A percentile compares a stretch with the other conserved stretches of the same genome.
These are phyloP conservation scores for Spea multiplicata DNA, from an alignment of 2,113 vertebrate genomes.

Conservation along the genomic window DNA sequence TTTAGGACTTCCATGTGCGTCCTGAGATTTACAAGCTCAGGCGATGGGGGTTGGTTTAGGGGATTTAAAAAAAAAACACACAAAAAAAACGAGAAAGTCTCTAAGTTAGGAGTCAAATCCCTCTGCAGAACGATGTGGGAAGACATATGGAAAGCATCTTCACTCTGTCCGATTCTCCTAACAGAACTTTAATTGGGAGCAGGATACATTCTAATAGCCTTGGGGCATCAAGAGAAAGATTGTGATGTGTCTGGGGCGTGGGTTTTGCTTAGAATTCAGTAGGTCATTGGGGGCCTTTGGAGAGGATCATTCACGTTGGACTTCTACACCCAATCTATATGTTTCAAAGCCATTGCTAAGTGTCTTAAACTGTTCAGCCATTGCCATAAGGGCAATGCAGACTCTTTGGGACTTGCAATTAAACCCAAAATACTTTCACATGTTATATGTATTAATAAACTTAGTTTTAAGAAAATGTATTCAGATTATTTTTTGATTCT, in stretches of 20 bases:
- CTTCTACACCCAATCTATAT: background rate
- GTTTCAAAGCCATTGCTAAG: too few relatives aligned
- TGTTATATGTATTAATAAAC: too few relatives aligned
- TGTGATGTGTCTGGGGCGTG: constrained; percentile 5
- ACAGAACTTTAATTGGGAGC: constrained; percentile 39
- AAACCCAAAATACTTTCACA: too few relatives aligned
- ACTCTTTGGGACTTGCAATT: too few relatives aligned
- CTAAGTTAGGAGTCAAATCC: background rate
- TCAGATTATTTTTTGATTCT: too few relatives aligned
- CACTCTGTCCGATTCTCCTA: constrained; percentile 19
- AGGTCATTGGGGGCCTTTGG: background rate
- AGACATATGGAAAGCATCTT: constrained; percentile 37
- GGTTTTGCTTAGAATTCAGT: background rate
- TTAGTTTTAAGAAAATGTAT: too few relatives aligned
- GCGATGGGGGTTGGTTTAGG: constrained; percentile 1
- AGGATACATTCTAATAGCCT: constrained; percentile 23
- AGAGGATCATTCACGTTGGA: background rate
- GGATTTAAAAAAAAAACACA: background rate
- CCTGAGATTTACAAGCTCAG: constrained; percentile 19
- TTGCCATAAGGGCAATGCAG: too few relatives aligned
- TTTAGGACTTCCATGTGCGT: constrained; percentile 22
- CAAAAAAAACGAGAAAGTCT: background rate
- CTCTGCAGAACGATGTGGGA: background rate
- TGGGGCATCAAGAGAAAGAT: background rate
- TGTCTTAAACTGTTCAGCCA: too few relatives aligned